Evolutionary conservation across 2,113 vertebrate genomes (phyloP), one percentile per base, ranked within the genome.

Genomic region (Meleagris gallopavo): DNA sequence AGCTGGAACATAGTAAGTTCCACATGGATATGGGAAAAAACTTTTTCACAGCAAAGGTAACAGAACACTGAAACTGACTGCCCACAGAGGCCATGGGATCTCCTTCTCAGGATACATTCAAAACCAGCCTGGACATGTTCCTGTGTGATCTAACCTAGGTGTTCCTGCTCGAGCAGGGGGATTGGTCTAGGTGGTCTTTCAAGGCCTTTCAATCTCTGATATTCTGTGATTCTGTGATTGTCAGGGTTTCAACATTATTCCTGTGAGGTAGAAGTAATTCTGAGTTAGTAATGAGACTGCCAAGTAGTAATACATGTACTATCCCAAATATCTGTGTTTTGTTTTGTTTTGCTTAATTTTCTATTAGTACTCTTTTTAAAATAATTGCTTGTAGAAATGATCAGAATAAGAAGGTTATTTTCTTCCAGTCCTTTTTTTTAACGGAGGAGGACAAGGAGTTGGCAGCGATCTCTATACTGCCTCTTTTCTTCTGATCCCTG

Each of bases 361-460:
- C 2, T 8, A 11, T 24, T 48, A 48, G 1, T n/a, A 34, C 4
- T 3, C 34, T 52, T 36, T 61, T 58, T n/a, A 18, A 46, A 70
- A 27, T 0, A 3, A 2, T 7, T 27, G 4, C 0, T 78, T 81
- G 84, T 38, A 64, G 16, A 79, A 72, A 72, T 41, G 1, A 76
- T 21, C 6, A 54, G 34, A 76, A 36, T 40, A 61, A 48, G 10
- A 43, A 54, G 4, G 5, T 40, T 58, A 19, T 62, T 27, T 93
- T 83, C 71, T 7, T 7, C 69, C 34, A 30, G 36, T 40, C 6
- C 15, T 40, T 11, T 48, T 11, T 48, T 4, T 83, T 64, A 67
- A 48, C 19, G 87, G 57, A 13, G 24, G 2, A 25, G 22, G 5
- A 8, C 1, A 2, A 24, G 22, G 5, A 7, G 1, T 38, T 61